Evolutionary conservation across 2,888 invertebrate genomes (phyloP), one percentile per base, ranked within the genome.

Genomic region (Magallana nippona): DNA sequence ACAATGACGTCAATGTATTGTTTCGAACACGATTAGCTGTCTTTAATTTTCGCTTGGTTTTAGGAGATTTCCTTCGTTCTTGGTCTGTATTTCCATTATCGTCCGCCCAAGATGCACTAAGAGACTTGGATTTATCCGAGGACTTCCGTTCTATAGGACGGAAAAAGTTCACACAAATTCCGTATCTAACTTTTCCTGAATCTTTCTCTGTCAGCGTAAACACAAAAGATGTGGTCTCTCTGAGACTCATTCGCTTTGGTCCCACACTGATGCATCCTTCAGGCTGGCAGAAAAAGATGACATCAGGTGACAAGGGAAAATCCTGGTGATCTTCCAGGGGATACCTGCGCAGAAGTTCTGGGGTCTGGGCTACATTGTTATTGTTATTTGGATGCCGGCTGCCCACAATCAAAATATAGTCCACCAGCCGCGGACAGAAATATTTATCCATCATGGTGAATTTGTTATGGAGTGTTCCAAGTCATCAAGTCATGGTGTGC

Each of bases 201-300:
- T 99, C 99, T 95, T 99, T 99, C 94, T 99, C 99, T 27, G 99
- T 99, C 89, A 99, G 96, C 11, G 98, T 98, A 94, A 99, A 99
- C 19, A 99, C 98, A 95, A 99, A 99, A 19, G 99, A 98, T 55
- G 97, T 97, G 82, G 98, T 97, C 94, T 99, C 99, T 85, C 98
- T 95, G 5, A 94, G 89, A 83, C 93, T 93, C 91, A 93, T 91
- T 8, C 93, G 96, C 90, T 97, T 96, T 10, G 98, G 98, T 17
- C 98, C 98, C 86, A 98, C 97, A 87, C 95, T 95, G 82, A 95
- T 97, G 94, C 99, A 99, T 83, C 99, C 99, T 95, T 99, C 99
- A 1, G 99, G 99, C 94, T 99, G 99, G 93, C 99, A 99, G 95
- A 99, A 99, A 95, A 98, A 99, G 55, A 99, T 98, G 96, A 99